A percentile compares a stretch with the other conserved stretches of the same genome.
phyloP scores from a whole-genome alignment of 2,113 vertebrate genomes.

The Conger conger region DNA sequence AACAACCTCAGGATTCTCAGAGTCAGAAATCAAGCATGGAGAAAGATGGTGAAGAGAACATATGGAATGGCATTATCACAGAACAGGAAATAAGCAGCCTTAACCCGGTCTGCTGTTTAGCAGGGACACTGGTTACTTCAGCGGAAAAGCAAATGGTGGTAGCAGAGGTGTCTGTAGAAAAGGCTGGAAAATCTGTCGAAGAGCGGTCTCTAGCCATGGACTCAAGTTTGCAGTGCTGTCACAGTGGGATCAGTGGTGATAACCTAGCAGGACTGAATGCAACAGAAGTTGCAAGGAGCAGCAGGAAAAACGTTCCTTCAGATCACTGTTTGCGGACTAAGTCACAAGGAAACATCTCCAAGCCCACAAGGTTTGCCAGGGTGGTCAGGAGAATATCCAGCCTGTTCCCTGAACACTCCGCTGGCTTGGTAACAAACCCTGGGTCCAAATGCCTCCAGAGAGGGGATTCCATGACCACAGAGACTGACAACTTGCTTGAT shows the following conservation, averaged over 20 bases:
- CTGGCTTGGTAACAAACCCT: conserved; percentile 46
- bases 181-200: conserved; percentile 48
- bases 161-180: conserved; percentile 33
- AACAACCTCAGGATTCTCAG: neutral
- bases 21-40: neutral
- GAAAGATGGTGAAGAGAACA: neutral
- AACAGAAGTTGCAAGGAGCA: conserved; percentile 55
- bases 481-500: conserved; percentile 24
- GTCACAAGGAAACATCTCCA: conserved; percentile 40
- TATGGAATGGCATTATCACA: conserved; percentile 21
- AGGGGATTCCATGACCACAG: neutral
- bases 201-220: conserved; percentile 50
- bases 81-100: conserved; percentile 27
- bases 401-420: neutral
- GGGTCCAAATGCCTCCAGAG: conserved; percentile 59
- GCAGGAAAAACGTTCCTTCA: conserved; percentile 70
- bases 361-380: conserved; percentile 34
- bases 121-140: neutral
- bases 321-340: conserved; percentile 86
- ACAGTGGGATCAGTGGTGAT: conserved; percentile 16
- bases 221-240: conserved; percentile 37
- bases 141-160: conserved; percentile 28
- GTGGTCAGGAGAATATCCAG: neutral
- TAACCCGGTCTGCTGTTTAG: neutral
- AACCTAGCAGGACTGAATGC: conserved; percentile 36